These are phyloP conservation scores for Bombylius major DNA, from an alignment of 2,888 invertebrate species.

Conservation along the genomic window DNA sequence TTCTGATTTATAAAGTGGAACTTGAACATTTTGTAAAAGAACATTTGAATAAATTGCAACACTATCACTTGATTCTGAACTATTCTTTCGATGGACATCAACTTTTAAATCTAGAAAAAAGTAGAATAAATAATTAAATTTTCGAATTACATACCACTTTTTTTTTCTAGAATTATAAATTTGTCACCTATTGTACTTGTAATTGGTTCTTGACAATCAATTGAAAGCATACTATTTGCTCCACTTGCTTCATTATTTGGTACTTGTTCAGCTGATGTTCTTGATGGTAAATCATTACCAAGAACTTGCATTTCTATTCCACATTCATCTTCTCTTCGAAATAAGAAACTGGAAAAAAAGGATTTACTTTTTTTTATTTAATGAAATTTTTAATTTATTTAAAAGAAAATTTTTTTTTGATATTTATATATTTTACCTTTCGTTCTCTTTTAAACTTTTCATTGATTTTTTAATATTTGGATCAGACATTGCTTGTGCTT, in stretches of 20 bases:
- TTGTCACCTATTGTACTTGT: constrained; percentile 53
- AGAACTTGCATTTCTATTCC: constrained; percentile 75
- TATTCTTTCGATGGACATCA: constrained; percentile 85
- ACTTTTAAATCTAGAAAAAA: constrained; percentile 64
- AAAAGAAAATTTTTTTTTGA: not conserved
- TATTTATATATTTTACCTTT: constrained; percentile 25
- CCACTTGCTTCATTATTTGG: constrained; percentile 36
- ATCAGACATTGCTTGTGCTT: constrained; percentile 61
- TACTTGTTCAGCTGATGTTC: constrained; percentile 50
- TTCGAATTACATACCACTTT: not conserved
- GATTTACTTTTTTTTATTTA: not conserved
- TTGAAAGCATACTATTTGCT: constrained; percentile 35
- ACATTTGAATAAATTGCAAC: constrained; percentile 39
- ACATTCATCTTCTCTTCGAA: constrained; percentile 57
- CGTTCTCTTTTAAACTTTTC: constrained; percentile 36
- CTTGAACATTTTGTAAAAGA: constrained; percentile 27
- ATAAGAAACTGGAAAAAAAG: constrained; percentile 3
- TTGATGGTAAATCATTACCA: constrained; percentile 43
- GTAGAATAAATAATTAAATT: not conserved
- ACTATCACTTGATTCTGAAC: constrained; percentile 75
- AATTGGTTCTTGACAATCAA: constrained; percentile 37
- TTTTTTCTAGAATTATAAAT: not conserved
- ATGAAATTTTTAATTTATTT: not conserved
- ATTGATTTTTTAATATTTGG: constrained; percentile 41
- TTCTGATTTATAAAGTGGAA: constrained; percentile 36